Conservation (phyloP, 2,797 vertebrate species). For the Sebastolobus altivelis region DNA sequence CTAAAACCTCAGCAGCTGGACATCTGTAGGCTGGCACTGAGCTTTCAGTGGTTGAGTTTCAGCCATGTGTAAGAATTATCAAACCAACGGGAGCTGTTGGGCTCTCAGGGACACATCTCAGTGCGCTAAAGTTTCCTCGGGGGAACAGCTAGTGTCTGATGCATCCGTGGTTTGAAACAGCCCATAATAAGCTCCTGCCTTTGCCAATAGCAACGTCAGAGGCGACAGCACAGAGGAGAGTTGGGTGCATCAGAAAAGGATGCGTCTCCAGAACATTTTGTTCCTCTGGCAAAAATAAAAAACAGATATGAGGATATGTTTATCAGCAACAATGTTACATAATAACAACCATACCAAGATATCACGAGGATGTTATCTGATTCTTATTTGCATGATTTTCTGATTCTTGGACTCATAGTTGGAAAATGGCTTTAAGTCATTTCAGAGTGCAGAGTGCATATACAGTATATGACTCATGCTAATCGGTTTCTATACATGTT, state of each 20-base stretch:
- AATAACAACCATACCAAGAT: slow-evolving; percentile 36
- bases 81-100: slow-evolving; percentile 54
- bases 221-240: slow-evolving; percentile 60
- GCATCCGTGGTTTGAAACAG: slow-evolving; percentile 67
- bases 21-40: slow-evolving; percentile 44
- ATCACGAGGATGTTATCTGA: slow-evolving; percentile 28
- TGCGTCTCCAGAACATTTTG: slow-evolving; percentile 77
- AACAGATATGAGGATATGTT: slow-evolving; percentile 62
- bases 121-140: slow-evolving; percentile 67
- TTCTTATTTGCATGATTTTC: slow-evolving; percentile 17
- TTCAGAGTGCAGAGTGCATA: not conserved
- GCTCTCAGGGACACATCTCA: slow-evolving; percentile 64
- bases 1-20: slow-evolving; percentile 60
- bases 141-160: slow-evolving; percentile 67
- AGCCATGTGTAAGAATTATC: slow-evolving; percentile 61
- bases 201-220: slow-evolving; percentile 69
- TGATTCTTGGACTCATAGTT: slow-evolving; percentile 15
- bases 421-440: slow-evolving; percentile 15
- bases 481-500: slow-evolving; percentile 7
- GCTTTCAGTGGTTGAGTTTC: slow-evolving; percentile 38
- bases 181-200: slow-evolving; percentile 75
- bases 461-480: slow-evolving; percentile 36
- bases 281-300: slow-evolving; percentile 68
- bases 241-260: slow-evolving; percentile 54
- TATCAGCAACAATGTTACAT: slow-evolving; percentile 58